Evolutionary conservation across 2,888 invertebrate species (phyloP).

Genomic region (Neoscelio sp.): DNA sequence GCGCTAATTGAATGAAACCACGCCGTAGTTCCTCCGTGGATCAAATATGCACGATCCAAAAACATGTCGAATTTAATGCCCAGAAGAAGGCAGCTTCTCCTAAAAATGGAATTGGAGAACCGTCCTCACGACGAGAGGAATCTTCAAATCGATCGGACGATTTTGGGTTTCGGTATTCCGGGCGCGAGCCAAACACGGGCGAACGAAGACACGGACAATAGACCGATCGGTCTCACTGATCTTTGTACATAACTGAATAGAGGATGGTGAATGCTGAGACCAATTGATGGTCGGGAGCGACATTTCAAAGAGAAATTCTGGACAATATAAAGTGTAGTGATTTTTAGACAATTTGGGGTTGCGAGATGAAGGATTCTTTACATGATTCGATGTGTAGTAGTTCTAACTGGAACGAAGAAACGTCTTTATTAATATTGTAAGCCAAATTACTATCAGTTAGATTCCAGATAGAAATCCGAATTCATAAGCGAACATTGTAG

Average conservation of each 20-base stretch:
- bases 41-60: slow-evolving; percentile 23
- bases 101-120: slow-evolving; percentile 8
- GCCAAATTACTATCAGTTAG: too few relatives aligned
- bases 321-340: too few relatives aligned
- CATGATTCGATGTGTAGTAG: too few relatives aligned
- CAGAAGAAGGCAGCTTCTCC: slow-evolving; percentile 13
- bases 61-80: slow-evolving; percentile 31
- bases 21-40: too few relatives aligned
- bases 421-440: too few relatives aligned
- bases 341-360: too few relatives aligned
- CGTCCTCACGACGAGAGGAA: not conserved
- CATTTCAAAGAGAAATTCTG: too few relatives aligned
- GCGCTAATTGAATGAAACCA: slow-evolving; percentile 35
- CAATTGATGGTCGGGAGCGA: slow-evolving; percentile 40
- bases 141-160: slow-evolving; percentile 33
- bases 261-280: slow-evolving; percentile 40
- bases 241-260: slow-evolving; percentile 44
- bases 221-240: slow-evolving; percentile 46
- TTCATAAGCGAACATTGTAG: too few relatives aligned
- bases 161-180: slow-evolving; percentile 15
- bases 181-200: slow-evolving; percentile 38
- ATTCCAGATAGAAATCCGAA: too few relatives aligned
- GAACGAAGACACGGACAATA: slow-evolving; percentile 23
- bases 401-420: too few relatives aligned
- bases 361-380: too few relatives aligned